These are phyloP conservation scores for Carabus problematicus DNA, from an alignment of 2,888 invertebrate genomes.

Conservation along the genomic window DNA sequence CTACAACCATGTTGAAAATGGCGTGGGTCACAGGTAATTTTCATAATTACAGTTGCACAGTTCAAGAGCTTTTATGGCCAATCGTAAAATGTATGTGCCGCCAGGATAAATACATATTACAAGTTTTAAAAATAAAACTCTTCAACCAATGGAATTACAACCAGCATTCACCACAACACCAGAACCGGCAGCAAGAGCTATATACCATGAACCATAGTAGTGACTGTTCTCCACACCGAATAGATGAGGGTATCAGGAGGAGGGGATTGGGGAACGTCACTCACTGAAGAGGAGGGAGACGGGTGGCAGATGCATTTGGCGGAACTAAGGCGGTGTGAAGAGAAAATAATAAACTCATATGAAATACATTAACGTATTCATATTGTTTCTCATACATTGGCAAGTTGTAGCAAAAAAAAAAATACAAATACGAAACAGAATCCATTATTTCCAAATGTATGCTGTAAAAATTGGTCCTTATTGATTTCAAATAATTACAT, in stretches of 20 bases:
- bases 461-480: background rate
- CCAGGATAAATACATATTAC: constrained; percentile 41
- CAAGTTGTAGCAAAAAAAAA: background rate
- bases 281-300: too few relatives aligned
- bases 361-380: background rate
- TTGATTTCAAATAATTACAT: constrained; percentile 1
- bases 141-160: constrained; percentile 17
- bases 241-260: too few relatives aligned
- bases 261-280: too few relatives aligned
- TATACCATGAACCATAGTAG: too few relatives aligned
- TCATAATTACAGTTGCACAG: constrained; percentile 38
- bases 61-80: constrained; percentile 31
- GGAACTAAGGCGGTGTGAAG: background rate
- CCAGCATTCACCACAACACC: too few relatives aligned
- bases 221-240: too few relatives aligned
- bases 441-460: too few relatives aligned
- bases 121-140: constrained; percentile 32
- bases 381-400: background rate
- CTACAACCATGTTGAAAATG: constrained; percentile 14
- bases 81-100: constrained; percentile 31
- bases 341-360: background rate
- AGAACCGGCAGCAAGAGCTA: too few relatives aligned
- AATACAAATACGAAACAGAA: background rate
- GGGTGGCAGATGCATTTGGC: too few relatives aligned
- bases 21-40: constrained; percentile 37